Base-by-base conservation (phyloP, 2,113 vertebrate species). In the Ceyx cyanopectus region DNA sequence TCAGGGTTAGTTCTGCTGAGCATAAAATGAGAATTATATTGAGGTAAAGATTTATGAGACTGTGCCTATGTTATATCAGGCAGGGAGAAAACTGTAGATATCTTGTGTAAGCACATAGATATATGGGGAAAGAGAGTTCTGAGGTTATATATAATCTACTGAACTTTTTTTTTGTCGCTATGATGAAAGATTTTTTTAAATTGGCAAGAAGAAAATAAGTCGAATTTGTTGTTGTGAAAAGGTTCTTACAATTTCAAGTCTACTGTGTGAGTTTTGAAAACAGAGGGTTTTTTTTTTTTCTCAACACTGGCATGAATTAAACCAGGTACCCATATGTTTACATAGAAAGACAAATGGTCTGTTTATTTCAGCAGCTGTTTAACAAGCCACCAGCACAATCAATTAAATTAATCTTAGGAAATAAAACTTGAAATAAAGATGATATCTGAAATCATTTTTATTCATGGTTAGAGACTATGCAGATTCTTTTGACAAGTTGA, bases 361-460 rank as follows among this genome's bases (percentile, higher is more conserved):
- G 75, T 95, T 96, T 94, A 89, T 94, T 96, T 93, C 86, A 90
- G 87, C 92, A 96, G 87, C 75, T 87, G 95, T 48, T 96, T 95
- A 87, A 87, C 51, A 87, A 95, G 81, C 75, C 63, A 92, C 48
- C 61, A 95, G 89, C 80, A 95, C 95, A 93, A 96, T 96, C 96
- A 97, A 90, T 96, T 97, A 96, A 95, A 97, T 97, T 97, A 98
- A 96, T 97, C 95, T 95, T 95, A 96, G 86, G 94, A 96, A 97
- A 97, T 96, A 97, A 96, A 96, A 96, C 90, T 90, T 89, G 93
- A 97, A 92, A 96, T 96, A 96, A 92, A 94, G 95, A 97, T 91
- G 88, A 94, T 96, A 97, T 66, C 89, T 95, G 93, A 97, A 97
- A 97, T 97, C 85, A 98, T 97, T 97, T 96, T 97, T 98, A 98